These are phyloP conservation scores for Drosophila pandora DNA, from an alignment of 1,140 invertebrate genomes.

Conservation along the genomic window DNA sequence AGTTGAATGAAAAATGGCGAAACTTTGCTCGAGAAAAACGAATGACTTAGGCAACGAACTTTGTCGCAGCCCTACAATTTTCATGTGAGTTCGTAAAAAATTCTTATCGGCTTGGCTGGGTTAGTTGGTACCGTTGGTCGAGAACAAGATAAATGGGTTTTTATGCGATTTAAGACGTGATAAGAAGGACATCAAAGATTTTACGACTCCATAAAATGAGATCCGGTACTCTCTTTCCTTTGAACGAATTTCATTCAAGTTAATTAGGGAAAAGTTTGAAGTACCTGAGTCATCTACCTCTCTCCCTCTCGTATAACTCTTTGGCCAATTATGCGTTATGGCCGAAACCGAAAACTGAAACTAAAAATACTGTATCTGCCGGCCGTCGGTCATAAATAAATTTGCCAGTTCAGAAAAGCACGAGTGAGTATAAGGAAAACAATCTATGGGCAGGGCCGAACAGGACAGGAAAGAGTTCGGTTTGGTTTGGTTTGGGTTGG, in stretches of 20 bases:
- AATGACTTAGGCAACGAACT: conserved; percentile 61
- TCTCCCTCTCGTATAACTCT: conserved; percentile 58
- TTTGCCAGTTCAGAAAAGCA: conserved; percentile 42
- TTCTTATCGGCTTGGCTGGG: neutral
- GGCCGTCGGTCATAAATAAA: conserved; percentile 71
- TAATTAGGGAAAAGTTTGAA: conserved; percentile 37
- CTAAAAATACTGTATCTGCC: conserved; percentile 65
- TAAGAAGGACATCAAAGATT: conserved; percentile 12
- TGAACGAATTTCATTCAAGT: conserved; percentile 43
- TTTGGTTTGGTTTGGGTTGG: conserved; percentile 18
- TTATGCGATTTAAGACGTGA: conserved; percentile 11
- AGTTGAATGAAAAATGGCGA: conserved; percentile 17
- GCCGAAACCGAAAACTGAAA: conserved; percentile 44
- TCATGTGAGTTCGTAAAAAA: neutral
- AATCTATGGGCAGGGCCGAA: conserved; percentile 74
- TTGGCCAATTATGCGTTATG: conserved; percentile 65
- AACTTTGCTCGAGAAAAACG: conserved; percentile 1
- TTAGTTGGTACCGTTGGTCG: conserved; percentile 5
- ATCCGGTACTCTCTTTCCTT: conserved; percentile 1
- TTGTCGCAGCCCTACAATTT: neutral
- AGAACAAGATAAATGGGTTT: conserved; percentile 11
- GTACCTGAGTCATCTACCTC: conserved; percentile 57
- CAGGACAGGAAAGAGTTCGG: conserved; percentile 15
- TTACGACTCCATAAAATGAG: conserved; percentile 7
- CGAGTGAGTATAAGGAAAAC: conserved; percentile 22